These are phyloP conservation scores for Mareca penelope DNA, from an alignment of 2,797 vertebrate species.

Conservation along the genomic window DNA sequence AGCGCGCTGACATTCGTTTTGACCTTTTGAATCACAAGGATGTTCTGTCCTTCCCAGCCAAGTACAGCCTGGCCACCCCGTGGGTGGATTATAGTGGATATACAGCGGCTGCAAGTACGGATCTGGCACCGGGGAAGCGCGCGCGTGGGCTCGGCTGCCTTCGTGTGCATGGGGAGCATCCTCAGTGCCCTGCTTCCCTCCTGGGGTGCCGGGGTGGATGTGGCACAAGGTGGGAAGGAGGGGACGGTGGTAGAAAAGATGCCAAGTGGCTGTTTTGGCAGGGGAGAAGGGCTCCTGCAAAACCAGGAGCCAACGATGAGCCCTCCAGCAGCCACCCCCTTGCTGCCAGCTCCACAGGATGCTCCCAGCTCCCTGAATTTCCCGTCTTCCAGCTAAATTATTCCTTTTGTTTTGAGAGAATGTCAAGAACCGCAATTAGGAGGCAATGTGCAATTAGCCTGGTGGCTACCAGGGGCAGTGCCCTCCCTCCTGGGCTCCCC, in stretches of 20 bases:
- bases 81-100: slow-evolving; percentile 52
- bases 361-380: not conserved
- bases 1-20: slow-evolving; percentile 22
- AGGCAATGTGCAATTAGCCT: not conserved
- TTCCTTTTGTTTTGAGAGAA: not conserved
- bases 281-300: not conserved
- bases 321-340: not conserved
- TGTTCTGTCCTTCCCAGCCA: slow-evolving; percentile 43
- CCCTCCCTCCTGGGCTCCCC: not conserved
- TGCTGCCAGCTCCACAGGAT: not conserved
- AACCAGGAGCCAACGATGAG: accelerated
- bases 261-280: not conserved
- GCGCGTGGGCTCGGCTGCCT: not conserved
- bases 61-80: slow-evolving; percentile 24
- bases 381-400: not conserved
- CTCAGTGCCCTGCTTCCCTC: not conserved
- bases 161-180: not conserved
- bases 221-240: not conserved
- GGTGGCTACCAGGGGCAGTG: not conserved
- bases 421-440: not conserved
- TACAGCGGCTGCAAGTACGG: slow-evolving; percentile 7
- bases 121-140: not conserved
- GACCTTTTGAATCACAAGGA: slow-evolving; percentile 69
- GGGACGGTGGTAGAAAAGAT: not conserved
- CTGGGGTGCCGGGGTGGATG: not conserved